Base-by-base conservation (phyloP, 2,113 vertebrate genomes). In the Syngnathus typhle region DNA sequence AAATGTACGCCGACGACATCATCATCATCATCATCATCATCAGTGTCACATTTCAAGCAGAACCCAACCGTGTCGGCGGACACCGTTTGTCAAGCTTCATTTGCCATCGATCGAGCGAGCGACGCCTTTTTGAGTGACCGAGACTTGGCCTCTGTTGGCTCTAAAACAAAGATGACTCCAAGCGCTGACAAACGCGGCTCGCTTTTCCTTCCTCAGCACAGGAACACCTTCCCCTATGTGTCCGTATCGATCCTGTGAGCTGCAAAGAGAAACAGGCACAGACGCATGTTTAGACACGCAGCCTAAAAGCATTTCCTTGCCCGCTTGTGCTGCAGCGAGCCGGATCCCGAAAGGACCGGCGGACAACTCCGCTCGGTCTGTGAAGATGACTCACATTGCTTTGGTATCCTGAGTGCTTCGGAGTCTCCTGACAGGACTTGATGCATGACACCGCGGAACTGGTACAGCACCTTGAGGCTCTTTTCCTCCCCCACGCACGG, bases 191-290 rank as follows among this genome's bases (percentile, higher is more conserved):
- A 79, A 67, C 46, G 74, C 80, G 73, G 81, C 70, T 65, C 27
- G 27, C 27, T 32, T 32, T 32, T 32, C 27, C 3, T 32, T 32
- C 27, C 27, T 83, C 79, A 70, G 81, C 11, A 1, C 72, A 70
- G 55, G 64, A 32, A 32, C 27, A 32, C 3, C 27, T 51, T 75
- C 65, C 76, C 79, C 87, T 97, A 98, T 84, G 94, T 94, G 37
- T 99, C 96, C 0, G 93, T 85, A n/a, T 98, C 95, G 12, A 98
- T 96, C 88, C 96, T 95, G 93, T 99, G 97, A 86, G 97, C 97
- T 99, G 88, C 11, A 85, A 21, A 71, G 66, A 37, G 47, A 65
- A 65, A 76, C 39, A 72, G 79, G 55, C 63, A 18, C 38, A 27
- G 46, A 65, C 36, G 16, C 49, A 1, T 8, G 3, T 73, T 37